Evolutionary conservation across 2,113 vertebrate species (phyloP).

Genomic region (Meriones unguiculatus): DNA sequence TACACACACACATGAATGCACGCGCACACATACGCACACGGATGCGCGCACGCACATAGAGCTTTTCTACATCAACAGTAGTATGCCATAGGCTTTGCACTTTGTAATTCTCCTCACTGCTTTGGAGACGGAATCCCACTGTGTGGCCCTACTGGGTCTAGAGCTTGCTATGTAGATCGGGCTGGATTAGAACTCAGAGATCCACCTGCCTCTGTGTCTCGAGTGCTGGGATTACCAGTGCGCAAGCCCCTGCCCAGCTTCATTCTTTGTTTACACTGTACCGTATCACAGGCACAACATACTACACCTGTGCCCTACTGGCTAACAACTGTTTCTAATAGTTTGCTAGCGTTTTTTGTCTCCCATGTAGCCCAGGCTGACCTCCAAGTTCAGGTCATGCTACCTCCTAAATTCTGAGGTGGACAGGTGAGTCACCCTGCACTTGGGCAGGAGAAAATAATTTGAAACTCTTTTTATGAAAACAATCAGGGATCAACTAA

Average conservation of each 20-base stretch:
- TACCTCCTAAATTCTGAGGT: background rate
- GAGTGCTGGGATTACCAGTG: background rate
- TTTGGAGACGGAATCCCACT: background rate
- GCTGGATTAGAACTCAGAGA: background rate
- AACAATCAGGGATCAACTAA: background rate
- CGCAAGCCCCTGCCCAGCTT: background rate
- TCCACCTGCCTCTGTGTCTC: background rate
- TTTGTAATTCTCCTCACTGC: too few species aligned
- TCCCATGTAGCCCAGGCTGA: background rate
- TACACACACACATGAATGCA: too few species aligned
- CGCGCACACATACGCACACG: too few species aligned
- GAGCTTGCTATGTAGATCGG: background rate
- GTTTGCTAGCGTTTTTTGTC: too few species aligned
- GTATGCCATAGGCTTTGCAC: too few species aligned
- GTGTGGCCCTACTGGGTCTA: background rate
- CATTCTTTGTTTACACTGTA: background rate
- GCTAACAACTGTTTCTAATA: background rate
- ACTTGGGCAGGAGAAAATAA: background rate
- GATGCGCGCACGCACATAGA: too few species aligned
- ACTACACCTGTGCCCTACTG: background rate
- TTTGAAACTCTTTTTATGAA: background rate
- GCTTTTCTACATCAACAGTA: background rate
- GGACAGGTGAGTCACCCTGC: background rate
- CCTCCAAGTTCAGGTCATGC: background rate
- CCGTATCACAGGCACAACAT: too few species aligned